Evolutionary conservation across 2,888 invertebrate species (phyloP), one percentile per base, ranked within the genome.

Genomic region (Kryphioiulus occultus): DNA sequence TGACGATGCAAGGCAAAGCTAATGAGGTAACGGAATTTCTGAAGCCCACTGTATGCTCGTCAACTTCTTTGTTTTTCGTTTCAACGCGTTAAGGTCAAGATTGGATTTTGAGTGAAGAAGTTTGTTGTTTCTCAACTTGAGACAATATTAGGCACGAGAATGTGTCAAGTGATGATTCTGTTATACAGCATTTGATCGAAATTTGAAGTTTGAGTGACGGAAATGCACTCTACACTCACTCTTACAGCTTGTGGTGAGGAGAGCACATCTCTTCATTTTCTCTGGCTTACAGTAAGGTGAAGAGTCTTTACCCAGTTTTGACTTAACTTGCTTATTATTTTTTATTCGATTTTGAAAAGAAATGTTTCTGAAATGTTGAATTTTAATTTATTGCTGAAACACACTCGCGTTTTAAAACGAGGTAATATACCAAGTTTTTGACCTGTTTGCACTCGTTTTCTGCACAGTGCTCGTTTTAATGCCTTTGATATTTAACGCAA

Each of bases 81-180:
- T 22, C 26, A 22, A 26, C 22, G 26, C 26, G 68, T 26, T 68
- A 26, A 68, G 68, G 68, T 68, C 68, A 68, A 68, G 68, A 12
- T 68, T 22, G 68, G 68, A 68, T 68, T 68, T 22, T 9, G 68
- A 68, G 68, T 26, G 68, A 68, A n/a, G 68, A 68, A 68, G 68
- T 68, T 68, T 68, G 68, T 26, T 68, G 68, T 68, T 68, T 0
- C 10, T 5, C 68, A 26, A 12, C 26, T 68, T 26, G 68, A 26
- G 26, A n/a, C 68, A 26, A 68, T 68, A 26, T 22, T 9, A n/a
- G 26, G 68, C 68, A 22, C 68, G 26, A 68, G 26, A 22, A 68
- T 68, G 22, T 47, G 12, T 68, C 68, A 26, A 68, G 68, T 26
- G 68, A 22, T 68, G 68, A 68, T 26, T 68, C 10, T 26, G 68